These are phyloP conservation scores for Anticlea derivata DNA, from an alignment of 2,888 invertebrate species.

Conservation along the genomic window DNA sequence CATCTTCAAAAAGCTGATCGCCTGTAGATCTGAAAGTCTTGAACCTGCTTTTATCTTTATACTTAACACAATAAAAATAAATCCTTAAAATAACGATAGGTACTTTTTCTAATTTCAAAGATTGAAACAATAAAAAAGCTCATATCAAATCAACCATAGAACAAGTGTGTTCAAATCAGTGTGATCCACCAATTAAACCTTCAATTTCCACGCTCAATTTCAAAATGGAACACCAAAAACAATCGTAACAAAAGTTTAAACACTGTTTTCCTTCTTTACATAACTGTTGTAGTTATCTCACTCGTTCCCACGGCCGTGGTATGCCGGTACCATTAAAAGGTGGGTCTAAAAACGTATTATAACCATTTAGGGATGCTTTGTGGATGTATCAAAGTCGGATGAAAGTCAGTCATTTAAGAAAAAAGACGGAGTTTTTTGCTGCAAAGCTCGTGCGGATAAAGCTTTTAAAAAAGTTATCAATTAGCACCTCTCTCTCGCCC, in stretches of 20 bases:
- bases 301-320: slow-evolving; percentile 67
- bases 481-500: too few species aligned
- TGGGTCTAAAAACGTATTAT: slow-evolving; percentile 40
- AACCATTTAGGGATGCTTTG: slow-evolving; percentile 31
- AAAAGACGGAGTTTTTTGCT: slow-evolving; percentile 10
- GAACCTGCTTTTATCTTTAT: too few species aligned
- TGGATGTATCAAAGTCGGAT: slow-evolving; percentile 7
- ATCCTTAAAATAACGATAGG: background rate
- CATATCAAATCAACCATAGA: slow-evolving; percentile 10
- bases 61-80: background rate
- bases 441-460: too few species aligned
- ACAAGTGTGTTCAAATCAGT: too few species aligned
- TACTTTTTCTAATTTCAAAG: slow-evolving; percentile 6
- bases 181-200: slow-evolving; percentile 23
- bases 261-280: slow-evolving; percentile 72
- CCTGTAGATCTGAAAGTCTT: too few species aligned
- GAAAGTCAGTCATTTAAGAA: background rate
- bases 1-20: too few species aligned
- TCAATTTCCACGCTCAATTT: slow-evolving; percentile 31
- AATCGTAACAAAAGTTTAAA: slow-evolving; percentile 61
- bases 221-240: slow-evolving; percentile 51
- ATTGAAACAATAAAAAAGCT: slow-evolving; percentile 14
- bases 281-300: slow-evolving; percentile 64
- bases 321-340: slow-evolving; percentile 45
- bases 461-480: too few species aligned